Evolutionary conservation across 2,797 vertebrate genomes (phyloP), one percentile per base, ranked within the genome.

Genomic region (Bradypus variegatus): DNA sequence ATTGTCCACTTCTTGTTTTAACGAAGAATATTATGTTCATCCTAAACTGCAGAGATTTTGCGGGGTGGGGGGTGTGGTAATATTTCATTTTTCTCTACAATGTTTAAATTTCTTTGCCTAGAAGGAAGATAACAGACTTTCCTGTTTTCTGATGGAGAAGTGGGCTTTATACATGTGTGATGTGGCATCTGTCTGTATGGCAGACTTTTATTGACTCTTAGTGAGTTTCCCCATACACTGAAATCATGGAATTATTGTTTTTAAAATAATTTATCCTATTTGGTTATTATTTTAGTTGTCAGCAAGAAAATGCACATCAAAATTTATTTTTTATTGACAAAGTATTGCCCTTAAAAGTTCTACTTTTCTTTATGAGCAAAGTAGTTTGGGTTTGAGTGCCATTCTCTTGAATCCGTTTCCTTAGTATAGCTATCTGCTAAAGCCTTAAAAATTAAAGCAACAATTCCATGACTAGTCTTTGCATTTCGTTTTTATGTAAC

Each of bases 211-310:
- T 85, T 95, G 93, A 93, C 95, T 96, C 87, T 83, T 85, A 72
- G 88, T 95, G 72, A 85, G 85, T 95, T 89, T 73, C 90, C 95
- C 93, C 95, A 87, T 91, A 91, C 91, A 88, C 94, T 96, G 91
- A 93, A 95, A 94, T 93, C 94, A 93, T 89, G 89, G 87, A 95
- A 94, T 96, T 92, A 96, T 94, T 96, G 92, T 94, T 96, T 93
- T 95, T 91, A 95, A 96, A 97, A 95, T 96, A 95, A 95, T 95
- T 95, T 72, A 76, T 94, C 92, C 89, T 95, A 72, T 62, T 91
- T 91, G 23, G 27, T 86, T 64, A 82, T 89, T 92, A 48, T 55
- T 38, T 91, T 94, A 90, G 58, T 82, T 83, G 25, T 48, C 73
- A 85, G 45, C 55, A 92, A 82, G 88, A 94, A 89, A 79, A 89